These are phyloP conservation scores for Porites cylindrica DNA, from an alignment of 92 coral and sea anemone genomes.

Conservation along the genomic window DNA sequence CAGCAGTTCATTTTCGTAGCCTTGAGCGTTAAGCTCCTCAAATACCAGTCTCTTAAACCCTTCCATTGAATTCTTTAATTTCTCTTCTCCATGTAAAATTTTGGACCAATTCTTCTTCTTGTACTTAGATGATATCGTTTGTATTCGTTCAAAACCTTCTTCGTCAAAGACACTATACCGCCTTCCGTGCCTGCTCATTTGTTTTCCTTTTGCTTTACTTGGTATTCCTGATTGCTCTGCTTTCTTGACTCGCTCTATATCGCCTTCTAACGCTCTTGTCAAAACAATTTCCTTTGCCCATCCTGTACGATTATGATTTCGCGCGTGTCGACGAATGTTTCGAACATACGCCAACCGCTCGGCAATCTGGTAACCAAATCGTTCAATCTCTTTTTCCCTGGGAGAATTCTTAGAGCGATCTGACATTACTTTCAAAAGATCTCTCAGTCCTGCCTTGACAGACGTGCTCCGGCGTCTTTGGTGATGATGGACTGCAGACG, in stretches of 20 bases:
- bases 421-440: background rate
- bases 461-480: constrained; percentile 38
- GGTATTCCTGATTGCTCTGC: background rate
- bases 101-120: constrained; percentile 77
- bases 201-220: background rate
- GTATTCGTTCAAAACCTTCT: constrained; percentile 50
- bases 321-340: constrained; percentile 51
- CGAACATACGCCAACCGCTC: constrained; percentile 65
- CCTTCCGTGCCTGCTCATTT: constrained; percentile 32
- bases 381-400: constrained; percentile 63
- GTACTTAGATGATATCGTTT: constrained; percentile 55
- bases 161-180: constrained; percentile 35
- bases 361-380: constrained; percentile 74
- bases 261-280: constrained; percentile 77
- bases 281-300: constrained; percentile 86
- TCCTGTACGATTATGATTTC: constrained; percentile 52
- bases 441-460: constrained; percentile 3
- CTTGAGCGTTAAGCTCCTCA: constrained; percentile 5
- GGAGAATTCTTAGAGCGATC: constrained; percentile 14
- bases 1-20: background rate
- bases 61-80: constrained; percentile 27
- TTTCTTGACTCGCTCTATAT: constrained; percentile 57
- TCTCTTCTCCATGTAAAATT: constrained; percentile 52
- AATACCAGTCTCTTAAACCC: constrained; percentile 29
- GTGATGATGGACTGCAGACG: constrained; percentile 3